These are phyloP conservation scores for Colletes collaris DNA, from an alignment of 2,888 invertebrate species.

Conservation along the genomic window DNA sequence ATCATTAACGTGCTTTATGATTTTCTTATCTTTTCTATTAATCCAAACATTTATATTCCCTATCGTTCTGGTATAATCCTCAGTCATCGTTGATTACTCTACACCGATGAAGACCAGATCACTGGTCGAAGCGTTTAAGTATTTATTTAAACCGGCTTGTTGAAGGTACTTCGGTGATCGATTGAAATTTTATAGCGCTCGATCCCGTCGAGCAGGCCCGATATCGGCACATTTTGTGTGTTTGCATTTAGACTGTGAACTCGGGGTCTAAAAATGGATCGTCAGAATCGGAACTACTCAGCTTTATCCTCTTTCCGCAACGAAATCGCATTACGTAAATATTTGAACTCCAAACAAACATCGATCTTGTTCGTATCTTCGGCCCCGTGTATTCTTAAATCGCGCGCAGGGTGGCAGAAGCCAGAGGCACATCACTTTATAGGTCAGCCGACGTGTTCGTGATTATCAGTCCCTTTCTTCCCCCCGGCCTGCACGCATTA, in stretches of 20 bases:
- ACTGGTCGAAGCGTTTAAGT: too few relatives aligned
- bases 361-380: conserved; percentile 29
- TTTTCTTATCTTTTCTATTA: too few relatives aligned
- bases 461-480: conserved; percentile 43
- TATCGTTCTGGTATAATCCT: too few relatives aligned
- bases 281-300: background rate
- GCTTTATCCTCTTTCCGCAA: background rate
- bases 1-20: too few relatives aligned
- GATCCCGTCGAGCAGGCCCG: too few relatives aligned
- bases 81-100: too few relatives aligned
- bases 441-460: conserved; percentile 47
- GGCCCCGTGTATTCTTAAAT: conserved; percentile 44
- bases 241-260: background rate
- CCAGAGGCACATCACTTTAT: conserved; percentile 41
- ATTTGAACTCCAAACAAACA: conserved; percentile 41
- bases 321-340: conserved; percentile 30
- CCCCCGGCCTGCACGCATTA: conserved; percentile 38
- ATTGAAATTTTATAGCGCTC: too few relatives aligned
- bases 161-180: too few relatives aligned
- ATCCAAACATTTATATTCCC: too few relatives aligned
- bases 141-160: too few relatives aligned
- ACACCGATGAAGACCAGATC: too few relatives aligned
- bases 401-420: conserved; percentile 32
- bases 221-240: background rate
- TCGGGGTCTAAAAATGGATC: conserved; percentile 2